Evolutionary conservation across 2,113 vertebrate genomes (phyloP).

Genomic region (Tetraodon nigroviridis): DNA sequence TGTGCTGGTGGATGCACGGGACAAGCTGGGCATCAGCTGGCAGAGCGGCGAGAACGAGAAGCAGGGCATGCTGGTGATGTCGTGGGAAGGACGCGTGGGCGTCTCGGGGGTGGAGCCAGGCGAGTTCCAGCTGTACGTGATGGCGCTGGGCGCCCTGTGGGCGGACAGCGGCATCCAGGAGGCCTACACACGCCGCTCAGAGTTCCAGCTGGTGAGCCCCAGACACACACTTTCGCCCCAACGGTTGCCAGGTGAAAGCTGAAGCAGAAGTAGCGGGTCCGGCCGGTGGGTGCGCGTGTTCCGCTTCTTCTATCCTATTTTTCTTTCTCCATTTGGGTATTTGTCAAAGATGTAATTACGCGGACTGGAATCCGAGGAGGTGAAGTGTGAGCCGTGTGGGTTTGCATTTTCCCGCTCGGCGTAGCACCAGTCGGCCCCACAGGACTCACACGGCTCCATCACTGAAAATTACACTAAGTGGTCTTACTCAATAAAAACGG

Average conservation of each 20-base stretch:
- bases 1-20: constrained; percentile 92
- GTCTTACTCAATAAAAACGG: too few relatives aligned
- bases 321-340: not conserved
- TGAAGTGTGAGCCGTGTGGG: constrained; percentile 36
- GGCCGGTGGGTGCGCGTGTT: not conserved
- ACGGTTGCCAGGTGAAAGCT: too few relatives aligned
- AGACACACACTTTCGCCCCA: too few relatives aligned
- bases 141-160: constrained; percentile 85
- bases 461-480: too few relatives aligned
- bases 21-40: constrained; percentile 93
- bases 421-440: too few relatives aligned
- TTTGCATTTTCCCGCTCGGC: constrained; percentile 15
- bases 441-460: too few relatives aligned
- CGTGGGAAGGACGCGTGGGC: constrained; percentile 88
- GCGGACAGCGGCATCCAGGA: constrained; percentile 84
- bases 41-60: constrained; percentile 93
- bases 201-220: constrained; percentile 90
- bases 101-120: constrained; percentile 83
- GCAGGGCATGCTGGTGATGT: constrained; percentile 96
- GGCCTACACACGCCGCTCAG: constrained; percentile 86
- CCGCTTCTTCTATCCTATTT: not conserved
- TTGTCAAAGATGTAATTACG: too few relatives aligned
- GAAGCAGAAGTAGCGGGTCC: too few relatives aligned
- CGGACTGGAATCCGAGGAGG: constrained; percentile 24
- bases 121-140: constrained; percentile 92